These are phyloP conservation scores for Chondrosia reniformis DNA, from an alignment of 37 sponge, comb jelly and placozoan species.

Conservation along the genomic window DNA sequence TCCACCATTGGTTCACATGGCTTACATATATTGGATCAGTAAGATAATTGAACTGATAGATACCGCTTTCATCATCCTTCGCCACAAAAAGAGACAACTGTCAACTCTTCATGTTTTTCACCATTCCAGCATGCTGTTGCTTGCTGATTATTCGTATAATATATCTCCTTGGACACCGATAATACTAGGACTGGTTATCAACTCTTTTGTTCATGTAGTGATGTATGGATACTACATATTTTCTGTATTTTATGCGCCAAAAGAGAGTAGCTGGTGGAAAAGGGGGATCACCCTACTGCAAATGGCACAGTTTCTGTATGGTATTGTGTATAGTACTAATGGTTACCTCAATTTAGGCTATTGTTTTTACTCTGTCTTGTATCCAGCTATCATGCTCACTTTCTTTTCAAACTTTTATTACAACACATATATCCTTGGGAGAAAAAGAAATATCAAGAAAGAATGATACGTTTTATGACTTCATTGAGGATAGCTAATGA, in stretches of 20 bases:
- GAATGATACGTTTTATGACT: no score
- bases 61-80: constrained; percentile 44
- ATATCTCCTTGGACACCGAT: constrained; percentile 39
- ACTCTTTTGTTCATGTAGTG: constrained; percentile 47
- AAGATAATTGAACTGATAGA: constrained; percentile 48
- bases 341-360: constrained; percentile 39
- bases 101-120: constrained; percentile 51
- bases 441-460: background rate
- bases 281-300: constrained; percentile 40
- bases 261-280: constrained; percentile 31
- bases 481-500: no score
- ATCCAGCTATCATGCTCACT: constrained; percentile 40
- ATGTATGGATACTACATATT: constrained; percentile 44
- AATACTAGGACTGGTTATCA: constrained; percentile 20
- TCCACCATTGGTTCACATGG: constrained; percentile 13
- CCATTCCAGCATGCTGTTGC: constrained; percentile 51
- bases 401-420: constrained; percentile 86
- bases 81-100: constrained; percentile 54
- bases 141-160: constrained; percentile 39
- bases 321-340: background rate
- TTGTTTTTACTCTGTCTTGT: constrained; percentile 62
- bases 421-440: constrained; percentile 67
- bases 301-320: constrained; percentile 43
- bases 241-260: background rate
- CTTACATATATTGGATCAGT: constrained; percentile 67